A percentile compares a stretch with the other conserved stretches of the same genome.
Conservation (phyloP, 2,113 vertebrate genomes). For the Embiotoca jacksoni region DNA sequence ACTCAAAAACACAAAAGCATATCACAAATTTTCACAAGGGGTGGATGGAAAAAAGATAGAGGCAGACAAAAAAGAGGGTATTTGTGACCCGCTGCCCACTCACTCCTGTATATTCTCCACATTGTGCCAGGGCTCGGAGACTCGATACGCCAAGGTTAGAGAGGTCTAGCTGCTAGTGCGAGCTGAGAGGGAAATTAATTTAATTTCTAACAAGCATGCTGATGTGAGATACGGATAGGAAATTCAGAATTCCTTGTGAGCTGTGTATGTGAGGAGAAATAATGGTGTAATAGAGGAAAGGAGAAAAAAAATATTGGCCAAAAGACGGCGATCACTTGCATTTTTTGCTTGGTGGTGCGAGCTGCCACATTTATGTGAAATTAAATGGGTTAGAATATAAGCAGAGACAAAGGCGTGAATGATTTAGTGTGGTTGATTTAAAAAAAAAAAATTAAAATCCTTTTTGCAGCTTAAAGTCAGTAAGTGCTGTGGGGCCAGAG, state of each 20-base stretch:
- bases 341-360: conserved; percentile 9
- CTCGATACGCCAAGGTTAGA: conserved; percentile 70
- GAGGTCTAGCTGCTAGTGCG: conserved; percentile 49
- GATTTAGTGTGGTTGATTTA: conserved; percentile 49
- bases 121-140: conserved; percentile 47
- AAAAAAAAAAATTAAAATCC: neutral
- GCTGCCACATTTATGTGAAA: conserved; percentile 39
- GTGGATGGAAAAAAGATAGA: conserved; percentile 26
- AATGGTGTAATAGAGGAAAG: conserved; percentile 25
- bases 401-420: conserved; percentile 42
- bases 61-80: conserved; percentile 19
- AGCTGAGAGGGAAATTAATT: conserved; percentile 69
- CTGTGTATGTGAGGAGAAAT: conserved; percentile 39
- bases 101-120: conserved; percentile 50
- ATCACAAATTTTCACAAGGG: conserved; percentile 51
- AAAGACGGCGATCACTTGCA: conserved; percentile 13
- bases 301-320: conserved; percentile 11
- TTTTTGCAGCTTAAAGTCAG: conserved; percentile 34
- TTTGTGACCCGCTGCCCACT: conserved; percentile 43
- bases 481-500: conserved; percentile 40
- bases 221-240: conserved; percentile 65
- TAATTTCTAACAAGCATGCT: conserved; percentile 67
- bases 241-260: conserved; percentile 46
- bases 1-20: conserved; percentile 44
- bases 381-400: conserved; percentile 36